Base-by-base conservation (phyloP, 2,113 vertebrate genomes). In the Cairina moschata region DNA sequence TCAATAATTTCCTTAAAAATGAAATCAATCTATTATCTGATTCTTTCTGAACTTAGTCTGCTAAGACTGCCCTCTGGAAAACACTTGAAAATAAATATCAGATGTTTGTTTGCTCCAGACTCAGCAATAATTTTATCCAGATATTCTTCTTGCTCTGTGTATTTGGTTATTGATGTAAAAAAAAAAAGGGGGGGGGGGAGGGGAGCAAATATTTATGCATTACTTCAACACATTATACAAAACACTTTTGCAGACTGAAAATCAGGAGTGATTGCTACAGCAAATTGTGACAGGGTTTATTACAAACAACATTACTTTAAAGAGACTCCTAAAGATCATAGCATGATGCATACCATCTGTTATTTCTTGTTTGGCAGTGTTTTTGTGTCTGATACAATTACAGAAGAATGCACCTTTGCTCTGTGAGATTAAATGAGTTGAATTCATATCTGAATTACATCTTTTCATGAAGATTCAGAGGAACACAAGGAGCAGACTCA, bases 311-410 rank as follows among this genome's bases (percentile, higher is more conserved):
- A 22, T 4, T 55, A 12, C 46, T 84, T 86, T 74, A 55, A 86
- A 81, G 36, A 50, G 42, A 84, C 31, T 92, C 52, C 31, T 63
- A 59, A 83, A 83, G 42, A 84, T 36, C 66, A 46, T 60, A n/a
- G 16, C 18, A 58, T 44, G 71, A 73, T n/a, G 16, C 29, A 80
- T n/a, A 65, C 38, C 72, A 90, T 88, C 86, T 95, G 71, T 42
- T 92, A 44, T 11, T 28, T 88, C 63, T 73, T 83, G 54, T 92
- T 66, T 77, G 31, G 23, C n/a, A 68, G 26, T 2, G 1, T 3
- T 31, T 77, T 34, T 85, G 73, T 86, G n/a, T 72, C 48, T 88
- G n/a, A 52, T 88, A 86, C 79, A 92, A 80, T 89, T 78, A 78
- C 12, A 92, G 40, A 9, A 74, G 16, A 67, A 81, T 55, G 23